Conservation (phyloP, 2,797 vertebrate genomes). For the Scyliorhinus canicula region DNA sequence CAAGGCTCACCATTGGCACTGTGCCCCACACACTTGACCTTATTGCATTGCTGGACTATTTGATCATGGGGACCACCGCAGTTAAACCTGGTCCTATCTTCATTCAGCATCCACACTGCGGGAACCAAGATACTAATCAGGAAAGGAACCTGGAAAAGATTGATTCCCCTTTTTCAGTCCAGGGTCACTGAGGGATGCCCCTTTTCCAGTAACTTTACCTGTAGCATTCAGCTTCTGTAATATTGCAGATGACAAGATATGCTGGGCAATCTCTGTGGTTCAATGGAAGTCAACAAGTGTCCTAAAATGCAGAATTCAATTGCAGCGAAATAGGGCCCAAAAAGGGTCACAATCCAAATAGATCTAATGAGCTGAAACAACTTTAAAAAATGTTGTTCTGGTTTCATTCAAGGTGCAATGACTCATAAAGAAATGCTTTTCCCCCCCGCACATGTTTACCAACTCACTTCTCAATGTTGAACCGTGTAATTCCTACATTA, state of each 20-base stretch:
- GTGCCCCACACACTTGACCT: too few species aligned
- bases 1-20: neutral
- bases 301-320: neutral
- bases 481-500: neutral
- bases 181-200: neutral
- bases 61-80: neutral
- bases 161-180: neutral
- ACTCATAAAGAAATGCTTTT: neutral
- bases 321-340: neutral
- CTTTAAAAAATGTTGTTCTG: neutral
- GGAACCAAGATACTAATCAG: neutral
- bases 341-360: neutral
- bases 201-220: neutral
- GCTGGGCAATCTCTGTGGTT: neutral
- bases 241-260: neutral
- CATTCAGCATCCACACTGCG: neutral
- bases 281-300: neutral
- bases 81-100: neutral
- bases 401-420: neutral
- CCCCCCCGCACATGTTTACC: neutral
- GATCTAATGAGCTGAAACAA: neutral
- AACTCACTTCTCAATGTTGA: neutral
- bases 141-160: neutral
- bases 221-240: neutral
- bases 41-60: neutral